Evolutionary conservation across 1,140 invertebrate species (phyloP), one percentile per base, ranked within the genome.

Genomic region (Caligus rogercresseyi): DNA sequence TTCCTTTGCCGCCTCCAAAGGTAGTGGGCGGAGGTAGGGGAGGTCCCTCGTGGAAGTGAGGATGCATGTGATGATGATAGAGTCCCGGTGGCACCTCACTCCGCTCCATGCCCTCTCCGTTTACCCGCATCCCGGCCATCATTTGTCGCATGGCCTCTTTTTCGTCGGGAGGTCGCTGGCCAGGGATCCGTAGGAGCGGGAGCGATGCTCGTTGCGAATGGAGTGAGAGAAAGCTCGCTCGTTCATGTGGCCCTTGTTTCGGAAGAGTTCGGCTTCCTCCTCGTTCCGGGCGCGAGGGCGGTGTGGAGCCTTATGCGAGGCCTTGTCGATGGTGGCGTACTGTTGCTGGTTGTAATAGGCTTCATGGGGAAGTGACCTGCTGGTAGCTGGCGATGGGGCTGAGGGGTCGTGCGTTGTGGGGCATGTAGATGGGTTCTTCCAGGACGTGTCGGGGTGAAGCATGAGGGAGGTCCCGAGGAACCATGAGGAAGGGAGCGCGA

Each of bases 211-310:
- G 70, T 92, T 88, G 55, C 89, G 77, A 68, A 94, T 94, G 57
- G 88, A 91, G 73, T 93, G 91, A 14, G 87, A 89, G 71, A 94
- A 94, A 16, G 89, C 89, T 54, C 89, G 75, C 71, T 94, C 89
- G 72, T 94, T 94, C 60, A 94, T 73, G 70, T 93, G 89, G 0
- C 89, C 89, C 69, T 91, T 89, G 7, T 43, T 43, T 69, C 88
- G 83, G 31, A 85, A 86, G 26, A 86, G 88, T 4, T 83, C 80
- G 14, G 86, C 87, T 53, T 86, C 86, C 11, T 68, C 70, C 7
- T 54, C 63, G 21, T 69, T 65, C 23, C 66, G 65, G 18, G 66
- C 68, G 3, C 21, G 19, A 11, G 64, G 25, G 14, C 23, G 23
- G 16, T 7, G 15, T 13, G 24, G 24, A 3, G n/a, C 23, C n/a